Conservation (phyloP, 2,113 vertebrate genomes). For the Zosterops hypoxanthus region DNA sequence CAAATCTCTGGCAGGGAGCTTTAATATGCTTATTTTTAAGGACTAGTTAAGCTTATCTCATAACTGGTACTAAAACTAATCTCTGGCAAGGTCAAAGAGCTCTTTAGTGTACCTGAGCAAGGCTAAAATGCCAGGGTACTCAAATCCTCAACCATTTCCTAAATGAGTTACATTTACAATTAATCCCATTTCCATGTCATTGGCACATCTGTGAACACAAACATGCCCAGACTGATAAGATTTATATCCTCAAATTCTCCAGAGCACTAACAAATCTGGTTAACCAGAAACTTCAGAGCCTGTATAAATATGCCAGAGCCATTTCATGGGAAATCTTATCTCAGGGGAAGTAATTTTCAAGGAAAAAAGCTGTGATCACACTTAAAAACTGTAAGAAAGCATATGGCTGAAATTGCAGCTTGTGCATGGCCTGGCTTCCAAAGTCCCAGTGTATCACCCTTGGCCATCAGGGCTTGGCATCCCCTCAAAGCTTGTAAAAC, state of each 20-base stretch:
- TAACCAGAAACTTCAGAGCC: not conserved
- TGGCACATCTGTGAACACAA: not conserved
- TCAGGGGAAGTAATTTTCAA: slow-evolving; percentile 8
- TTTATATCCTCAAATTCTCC: not conserved
- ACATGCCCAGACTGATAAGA: not conserved
- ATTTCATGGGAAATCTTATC: slow-evolving; percentile 7
- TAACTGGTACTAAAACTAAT: slow-evolving; percentile 9
- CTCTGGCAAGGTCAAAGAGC: slow-evolving; percentile 20
- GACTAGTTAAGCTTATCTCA: slow-evolving; percentile 6
- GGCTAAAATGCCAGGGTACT: not conserved
- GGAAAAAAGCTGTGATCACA: not conserved
- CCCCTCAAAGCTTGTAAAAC: slow-evolving; percentile 10
- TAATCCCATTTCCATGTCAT: not conserved
- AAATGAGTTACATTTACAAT: not conserved
- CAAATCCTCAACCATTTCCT: not conserved
- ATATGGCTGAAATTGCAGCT: not conserved
- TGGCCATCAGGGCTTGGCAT: not conserved
- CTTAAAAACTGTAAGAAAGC: not conserved
- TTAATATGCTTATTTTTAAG: not conserved
- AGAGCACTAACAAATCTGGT: not conserved
- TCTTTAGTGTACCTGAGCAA: not conserved
- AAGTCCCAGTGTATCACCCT: not conserved
- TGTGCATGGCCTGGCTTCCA: not conserved
- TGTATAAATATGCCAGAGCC: not conserved
- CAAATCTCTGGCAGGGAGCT: not conserved